Evolutionary conservation across 2,113 vertebrate genomes (phyloP).

Genomic region (Tenrec ecaudatus): DNA sequence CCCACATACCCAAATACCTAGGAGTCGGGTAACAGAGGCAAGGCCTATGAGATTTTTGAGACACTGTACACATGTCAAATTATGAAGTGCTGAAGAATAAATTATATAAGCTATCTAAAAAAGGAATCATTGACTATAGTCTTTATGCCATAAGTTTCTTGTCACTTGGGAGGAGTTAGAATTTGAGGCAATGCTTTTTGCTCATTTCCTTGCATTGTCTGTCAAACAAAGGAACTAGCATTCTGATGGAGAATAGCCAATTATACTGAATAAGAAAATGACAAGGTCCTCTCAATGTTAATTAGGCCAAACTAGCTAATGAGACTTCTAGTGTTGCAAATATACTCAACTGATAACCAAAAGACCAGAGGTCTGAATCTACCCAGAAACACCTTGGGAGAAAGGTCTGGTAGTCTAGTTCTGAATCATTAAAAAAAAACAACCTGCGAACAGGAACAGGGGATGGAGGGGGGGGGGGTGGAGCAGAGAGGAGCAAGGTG

Average conservation of each 20-base stretch:
- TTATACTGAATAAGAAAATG: not conserved
- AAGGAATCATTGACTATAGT: constrained; percentile 8
- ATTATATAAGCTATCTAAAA: not conserved
- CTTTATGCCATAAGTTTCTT: not conserved
- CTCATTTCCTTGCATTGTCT: not conserved
- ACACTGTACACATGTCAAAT: not conserved
- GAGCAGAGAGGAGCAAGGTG: too few relatives aligned
- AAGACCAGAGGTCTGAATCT: not conserved
- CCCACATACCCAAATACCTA: fast-evolving
- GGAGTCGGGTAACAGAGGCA: not conserved
- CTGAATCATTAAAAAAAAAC: not conserved
- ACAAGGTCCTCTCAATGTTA: not conserved
- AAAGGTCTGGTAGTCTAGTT: not conserved
- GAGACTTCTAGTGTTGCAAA: not conserved
- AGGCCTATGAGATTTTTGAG: not conserved
- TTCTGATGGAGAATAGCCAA: not conserved
- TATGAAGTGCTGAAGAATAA: not conserved
- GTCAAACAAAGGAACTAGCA: not conserved
- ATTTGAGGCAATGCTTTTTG: constrained; percentile 10
- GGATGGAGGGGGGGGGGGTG: not conserved
- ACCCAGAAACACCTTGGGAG: not conserved
- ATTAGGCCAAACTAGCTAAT: constrained; percentile 23
- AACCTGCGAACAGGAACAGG: not conserved
- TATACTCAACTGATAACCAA: not conserved
- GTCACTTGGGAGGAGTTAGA: constrained; percentile 3